Evolutionary conservation across 2,797 vertebrate genomes (phyloP), one percentile per base, ranked within the genome.

Genomic region (Argya squamiceps): DNA sequence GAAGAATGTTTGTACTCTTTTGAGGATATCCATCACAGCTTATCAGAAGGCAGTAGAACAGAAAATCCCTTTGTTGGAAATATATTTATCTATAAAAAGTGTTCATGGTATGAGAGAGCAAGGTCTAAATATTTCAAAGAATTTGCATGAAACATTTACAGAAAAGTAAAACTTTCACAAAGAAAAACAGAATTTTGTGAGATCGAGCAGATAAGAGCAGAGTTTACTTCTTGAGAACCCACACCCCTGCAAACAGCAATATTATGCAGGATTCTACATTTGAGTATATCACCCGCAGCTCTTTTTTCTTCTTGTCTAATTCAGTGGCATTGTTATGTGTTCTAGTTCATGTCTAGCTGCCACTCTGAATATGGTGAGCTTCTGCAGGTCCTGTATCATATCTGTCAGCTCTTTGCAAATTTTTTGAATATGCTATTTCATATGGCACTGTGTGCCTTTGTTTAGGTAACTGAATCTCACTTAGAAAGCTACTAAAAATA

Each of bases 231-330:
- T 81, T n/a, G 4, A 41, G 30, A 84, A 3, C 3, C 8, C 2
- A 3, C 6, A 21, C 3, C 8, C 8, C 30, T 0, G 0, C 12
- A 60, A 74, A n/a, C 1, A 77, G 8, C 22, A 89, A 32, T 55
- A 36, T 55, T 70, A 36, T 36, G 24, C 49, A 55, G 16, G 36
- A 53, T 70, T 43, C n/a, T 46, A 34, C 21, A 16, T 74, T 69
- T 83, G 24, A 64, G 3, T 5, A 1, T 50, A 26, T 67, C 43
- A 75, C 36, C 32, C 0, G 1, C 17, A 47, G 20, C 5, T 63
- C 30, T 71, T 76, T 71, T 76, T 75, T 41, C 12, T 71, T 60
- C 59, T n/a, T 16, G 9, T 53, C 18, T 65, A 59, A 29, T 81
- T 81, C 30, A 91, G 36, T 34, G 30, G 6, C 23, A 58, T 24